Evolutionary conservation across 2,797 vertebrate genomes (phyloP), one percentile per base, ranked within the genome.

Genomic region (Chaunax sp.): DNA sequence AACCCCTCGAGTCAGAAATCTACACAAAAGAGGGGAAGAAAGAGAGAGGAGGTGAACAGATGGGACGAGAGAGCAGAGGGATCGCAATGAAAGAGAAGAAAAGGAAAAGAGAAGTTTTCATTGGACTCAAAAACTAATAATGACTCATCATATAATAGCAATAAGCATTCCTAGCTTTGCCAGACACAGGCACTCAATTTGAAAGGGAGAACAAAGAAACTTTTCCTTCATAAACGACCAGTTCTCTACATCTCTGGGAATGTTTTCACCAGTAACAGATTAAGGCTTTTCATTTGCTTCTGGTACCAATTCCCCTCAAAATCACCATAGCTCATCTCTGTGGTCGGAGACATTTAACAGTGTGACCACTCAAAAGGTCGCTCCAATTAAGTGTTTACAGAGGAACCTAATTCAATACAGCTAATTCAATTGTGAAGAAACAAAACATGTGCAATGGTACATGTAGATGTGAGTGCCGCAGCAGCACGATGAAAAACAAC

Each of bases 401-500:
- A 81, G 68, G 59, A 86, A 45, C 38, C 60, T 75, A 72, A 87
- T 81, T 86, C 67, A 84, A 85, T 83, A 78, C 58, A 74, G 81
- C 78, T 80, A 84, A 86, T 81, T 81, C 73, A 80, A 87, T 82
- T 64, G 72, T 6, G 61, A 61, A 81, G 85, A 89, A 83, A 80
- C 64, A 75, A 81, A 87, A 75, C 72, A 87, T 75, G 75, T 83
- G 78, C 72, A 80, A 80, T 84, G 68, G 77, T 80, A 87, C 71
- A 83, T 80, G 71, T 67, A 86, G 72, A 86, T 80, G 64, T 81
- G 52, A 60, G 69, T n/a, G n/a, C 66, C 43, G 66, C 56, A 83
- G 72, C 72, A 56, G 60, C 8, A 6, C 60, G 68, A 54, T 76
- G 71, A 80, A 73, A 82, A 78, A 78, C 69, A 74, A 72, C 37